Base-by-base conservation (phyloP, 2,888 invertebrate genomes). In the Drosophila mercatorum region DNA sequence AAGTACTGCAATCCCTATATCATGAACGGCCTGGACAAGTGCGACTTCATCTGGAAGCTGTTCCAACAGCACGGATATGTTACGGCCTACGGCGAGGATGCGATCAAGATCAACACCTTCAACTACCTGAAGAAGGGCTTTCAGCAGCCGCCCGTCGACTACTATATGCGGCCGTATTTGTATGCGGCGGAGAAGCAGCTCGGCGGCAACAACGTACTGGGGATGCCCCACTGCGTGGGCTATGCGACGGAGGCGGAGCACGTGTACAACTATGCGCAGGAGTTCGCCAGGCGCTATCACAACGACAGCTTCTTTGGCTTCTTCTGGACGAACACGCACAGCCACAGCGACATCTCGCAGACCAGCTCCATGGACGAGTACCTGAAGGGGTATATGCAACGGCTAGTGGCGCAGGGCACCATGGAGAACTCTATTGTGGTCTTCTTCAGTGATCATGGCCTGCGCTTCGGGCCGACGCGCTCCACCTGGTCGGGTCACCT, bases 21-120 rank as follows among this genome's bases (percentile, higher is more conserved):
- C 31, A 86, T 93, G 58, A 94, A 94, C 90, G 94, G 94, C 41
- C 90, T 95, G 58, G 97, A 97, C 83, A 94, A 94, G 58, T 95
- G 96, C 82, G 94, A 95, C 0, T 94, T 97, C 72, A 93, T 97
- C 46, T 98, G 97, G 97, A 95, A 95, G 76, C 94, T 94, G 73
- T 98, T 95, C 88, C 94, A 94, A 67, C 92, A 95, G 6, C 92
- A 94, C 6, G 96, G 96, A 43, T 97, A 97, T 91, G 94, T 95
- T 0, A 97, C 97, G 0, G 96, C 95, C 7, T 97, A 96, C 81
- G 96, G 95, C 0, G 97, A 97, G 93, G 97, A 97, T 91, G 95
- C 95, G 72, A 94, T 95, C 0, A 86, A 90, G 2, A 95, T 97
- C 7, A 95, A 95, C 58, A 97, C 97, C 0, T 93, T 93, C 26